Base-by-base conservation (phyloP, 2,797 vertebrate genomes). In the Urosaurus nigricauda region DNA sequence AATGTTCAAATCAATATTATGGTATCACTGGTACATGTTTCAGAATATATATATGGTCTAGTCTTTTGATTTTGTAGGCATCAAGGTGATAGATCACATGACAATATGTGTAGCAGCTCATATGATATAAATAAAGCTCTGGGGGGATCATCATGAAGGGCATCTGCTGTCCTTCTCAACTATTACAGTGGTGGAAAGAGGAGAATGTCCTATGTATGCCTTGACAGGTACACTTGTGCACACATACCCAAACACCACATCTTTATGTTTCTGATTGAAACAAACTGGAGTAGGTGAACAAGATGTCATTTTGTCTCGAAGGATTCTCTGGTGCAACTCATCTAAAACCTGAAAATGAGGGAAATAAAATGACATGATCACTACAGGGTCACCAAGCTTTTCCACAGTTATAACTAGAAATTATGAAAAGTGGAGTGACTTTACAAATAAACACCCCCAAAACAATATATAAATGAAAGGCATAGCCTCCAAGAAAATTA, bases 311-410 rank as follows among this genome's bases (percentile, higher is more conserved):
- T 86, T 91, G 37, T 94, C 91, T 68, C 85, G 87, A 9, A 95
- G 94, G 24, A 95, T 83, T 1, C 1, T 32, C 82, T 92, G 92
- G 14, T 95, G 92, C 0, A 96, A 87, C 35, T 19, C 85, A 83
- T 97, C 96, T 81, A 97, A 85, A 84, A 92, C 93, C 97, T 98
- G 94, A 78, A 77, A 85, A 77, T 77, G 16, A 24, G 0, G 0
- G 14, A 58, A 17, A n/a, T 37, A 37, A 73, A 58, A 56, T 35
- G 1, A 71, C 32, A 12, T 90, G 65, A 65, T 60, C 79, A 16
- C 2, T 0, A 89, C 71, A 40, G 16, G 26, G 1, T 51, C 11
- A 37, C 2, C 12, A 17, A 2, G 5, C 5, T 47, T 6, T 83
- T 43, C 79, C 0, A 1, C 26, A 70, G 7, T 78, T 6, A 13